These are phyloP conservation scores for Lepidothrix coronata DNA, from an alignment of 2,113 vertebrate genomes.

Conservation along the genomic window DNA sequence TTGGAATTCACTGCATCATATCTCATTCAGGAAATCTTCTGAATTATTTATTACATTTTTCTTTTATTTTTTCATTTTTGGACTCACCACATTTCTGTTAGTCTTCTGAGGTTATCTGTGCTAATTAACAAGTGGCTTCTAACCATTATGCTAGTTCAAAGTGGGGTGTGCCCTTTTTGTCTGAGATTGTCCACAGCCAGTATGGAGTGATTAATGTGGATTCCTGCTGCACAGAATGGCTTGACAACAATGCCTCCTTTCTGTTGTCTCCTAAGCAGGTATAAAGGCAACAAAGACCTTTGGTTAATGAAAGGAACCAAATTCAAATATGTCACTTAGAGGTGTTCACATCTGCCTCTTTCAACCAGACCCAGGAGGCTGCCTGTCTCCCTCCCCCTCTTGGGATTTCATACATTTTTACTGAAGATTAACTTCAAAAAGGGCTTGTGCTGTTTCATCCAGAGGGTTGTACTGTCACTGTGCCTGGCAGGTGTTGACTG, in stretches of 20 bases:
- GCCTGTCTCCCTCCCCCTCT: neutral
- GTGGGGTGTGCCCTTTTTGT: neutral
- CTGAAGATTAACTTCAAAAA: slow-evolving; percentile 9
- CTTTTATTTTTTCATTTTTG: neutral
- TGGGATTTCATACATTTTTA: neutral
- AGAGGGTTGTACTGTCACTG: neutral
- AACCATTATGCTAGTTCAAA: neutral
- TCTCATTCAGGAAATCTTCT: neutral
- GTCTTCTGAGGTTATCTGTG: neutral
- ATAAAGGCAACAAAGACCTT: slow-evolving; percentile 7
- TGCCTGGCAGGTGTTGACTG: neutral
- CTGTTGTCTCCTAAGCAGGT: neutral
- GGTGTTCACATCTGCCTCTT: neutral
- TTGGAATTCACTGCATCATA: neutral
- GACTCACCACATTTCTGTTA: neutral
- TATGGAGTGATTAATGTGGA: neutral
- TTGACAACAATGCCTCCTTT: neutral
- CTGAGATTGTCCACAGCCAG: neutral
- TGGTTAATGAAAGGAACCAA: neutral
- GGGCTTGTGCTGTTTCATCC: neutral
- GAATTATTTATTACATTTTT: neutral
- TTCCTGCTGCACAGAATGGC: neutral
- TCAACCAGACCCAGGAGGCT: neutral
- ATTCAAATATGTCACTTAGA: neutral
- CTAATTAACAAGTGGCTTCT: neutral